Percentiles rank a stretch among this genome's conserved stretches.
These are phyloP conservation scores for Kobus ellipsiprymnus DNA, from an alignment of 2,113 vertebrate genomes.

Conservation along the genomic window DNA sequence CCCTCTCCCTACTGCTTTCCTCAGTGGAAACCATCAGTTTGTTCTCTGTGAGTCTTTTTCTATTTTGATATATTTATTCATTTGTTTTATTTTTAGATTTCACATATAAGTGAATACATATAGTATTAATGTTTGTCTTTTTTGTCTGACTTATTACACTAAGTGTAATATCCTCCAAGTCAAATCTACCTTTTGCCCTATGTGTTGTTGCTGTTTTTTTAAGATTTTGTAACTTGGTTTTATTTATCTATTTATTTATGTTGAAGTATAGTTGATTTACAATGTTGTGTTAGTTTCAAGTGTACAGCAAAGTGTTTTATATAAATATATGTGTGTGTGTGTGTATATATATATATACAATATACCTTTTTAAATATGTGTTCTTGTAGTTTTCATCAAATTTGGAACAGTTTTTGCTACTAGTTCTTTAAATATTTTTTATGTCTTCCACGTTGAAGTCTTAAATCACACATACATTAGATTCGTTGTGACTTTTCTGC, in stretches of 20 bases:
- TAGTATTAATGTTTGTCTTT: not conserved
- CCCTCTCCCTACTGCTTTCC: not conserved
- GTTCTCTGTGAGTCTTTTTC: not conserved
- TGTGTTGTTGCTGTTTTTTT: not conserved
- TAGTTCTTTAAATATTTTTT: not conserved
- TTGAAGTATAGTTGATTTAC: not conserved
- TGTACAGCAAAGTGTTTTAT: not conserved
- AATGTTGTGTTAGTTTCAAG: not conserved
- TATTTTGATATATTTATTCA: not conserved
- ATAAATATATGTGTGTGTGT: not conserved
- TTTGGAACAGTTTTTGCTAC: not conserved
- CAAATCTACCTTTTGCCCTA: not conserved
- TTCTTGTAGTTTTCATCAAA: not conserved
- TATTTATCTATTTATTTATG: not conserved
- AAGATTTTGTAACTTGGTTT: not conserved
- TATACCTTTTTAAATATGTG: not conserved
- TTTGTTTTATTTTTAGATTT: not conserved
- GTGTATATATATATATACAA: fast-evolving
- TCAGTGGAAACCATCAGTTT: not conserved
- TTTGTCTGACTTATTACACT: not conserved
- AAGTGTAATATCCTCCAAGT: not conserved
- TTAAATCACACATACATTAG: not conserved
- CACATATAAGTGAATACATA: not conserved
- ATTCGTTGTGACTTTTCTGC: not conserved
- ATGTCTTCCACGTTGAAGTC: not conserved